Base-by-base conservation (phyloP, 2,888 invertebrate species). In the Coremacera marginata region DNA sequence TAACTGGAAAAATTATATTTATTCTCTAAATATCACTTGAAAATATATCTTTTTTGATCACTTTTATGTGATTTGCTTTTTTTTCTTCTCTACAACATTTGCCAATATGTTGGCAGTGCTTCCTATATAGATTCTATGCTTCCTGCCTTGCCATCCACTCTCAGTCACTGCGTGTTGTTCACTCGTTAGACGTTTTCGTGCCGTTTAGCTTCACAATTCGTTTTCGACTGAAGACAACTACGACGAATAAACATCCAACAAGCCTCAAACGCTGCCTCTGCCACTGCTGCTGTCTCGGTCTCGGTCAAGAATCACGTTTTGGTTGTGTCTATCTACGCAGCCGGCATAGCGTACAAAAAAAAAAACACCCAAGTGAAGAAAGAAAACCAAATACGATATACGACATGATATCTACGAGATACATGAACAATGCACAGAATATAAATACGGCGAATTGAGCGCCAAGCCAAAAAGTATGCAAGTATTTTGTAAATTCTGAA, bases 121-220 rank as follows among this genome's bases (percentile, higher is more conserved):
- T 16, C 22, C 22, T 62, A 14, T 62, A 5, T 22, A 25, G 11
- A 62, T 62, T 9, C 19, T 37, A 34, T 57, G 7, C 51, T 70
- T 34, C 31, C 34, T 44, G 57, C 22, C 44, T 60, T 27, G 31
- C 71, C 71, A 44, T 5, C 60, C 71, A 44, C 37, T 57, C 37
- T 44, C 60, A 57, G 11, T 34, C 55, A 55, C 55, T 37, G 31
- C n/a, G 62, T 62, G 34, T 68, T 75, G 9, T 49, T 62, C 60
- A 49, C 60, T 57, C 31, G n/a, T 37, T 49, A 31, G 57, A 22
- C 51, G 11, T 25, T 5, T 22, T 37, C 44, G 85, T 83, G 83
- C 86, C 86, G 84, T 83, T 84, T 83, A 84, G 84, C 85, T 86
- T 84, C 85, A 86, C 87, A 84, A 84, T 85, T 87, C 88, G 86